Percentiles rank a stretch among this genome's conserved stretches.
Evolutionary conservation across 1,140 invertebrate genomes (phyloP).

Genomic region (Conopomorpha cramerella): DNA sequence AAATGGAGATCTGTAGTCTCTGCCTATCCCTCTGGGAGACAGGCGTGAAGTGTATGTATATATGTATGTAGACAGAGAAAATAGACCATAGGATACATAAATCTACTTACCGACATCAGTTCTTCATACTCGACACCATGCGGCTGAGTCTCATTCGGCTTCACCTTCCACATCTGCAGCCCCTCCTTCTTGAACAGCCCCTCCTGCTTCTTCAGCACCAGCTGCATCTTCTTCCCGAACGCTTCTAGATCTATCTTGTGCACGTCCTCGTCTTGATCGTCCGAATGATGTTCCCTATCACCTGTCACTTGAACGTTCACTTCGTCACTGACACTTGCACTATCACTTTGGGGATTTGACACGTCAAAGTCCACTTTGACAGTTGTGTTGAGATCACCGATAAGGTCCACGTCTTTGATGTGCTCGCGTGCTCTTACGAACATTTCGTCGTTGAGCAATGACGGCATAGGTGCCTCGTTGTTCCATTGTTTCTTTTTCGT

Average conservation of each 20-base stretch:
- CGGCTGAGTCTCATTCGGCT: constrained; percentile 67
- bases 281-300: constrained; percentile 52
- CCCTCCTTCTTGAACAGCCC: constrained; percentile 72
- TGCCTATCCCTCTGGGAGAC: too few species aligned
- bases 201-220: constrained; percentile 74
- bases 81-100: too few species aligned
- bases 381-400: constrained; percentile 44
- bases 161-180: constrained; percentile 77
- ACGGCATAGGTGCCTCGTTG: constrained; percentile 23
- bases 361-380: constrained; percentile 33
- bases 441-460: constrained; percentile 43
- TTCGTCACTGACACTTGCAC: constrained; percentile 28
- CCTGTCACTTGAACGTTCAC: constrained; percentile 20
- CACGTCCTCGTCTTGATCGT: constrained; percentile 52
- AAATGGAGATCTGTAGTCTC: too few species aligned
- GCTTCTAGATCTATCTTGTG: constrained; percentile 76
- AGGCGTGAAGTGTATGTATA: too few species aligned
- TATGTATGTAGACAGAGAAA: too few species aligned
- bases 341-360: constrained; percentile 30
- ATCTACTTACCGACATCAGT: constrained; percentile 67
- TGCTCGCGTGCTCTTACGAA: constrained; percentile 36
- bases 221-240: constrained; percentile 73
- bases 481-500: constrained; percentile 17
- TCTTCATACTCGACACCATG: constrained; percentile 79
- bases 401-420: constrained; percentile 42